Conservation (phyloP, 2,113 vertebrate genomes). For the Campylomormyrus tamandua region DNA sequence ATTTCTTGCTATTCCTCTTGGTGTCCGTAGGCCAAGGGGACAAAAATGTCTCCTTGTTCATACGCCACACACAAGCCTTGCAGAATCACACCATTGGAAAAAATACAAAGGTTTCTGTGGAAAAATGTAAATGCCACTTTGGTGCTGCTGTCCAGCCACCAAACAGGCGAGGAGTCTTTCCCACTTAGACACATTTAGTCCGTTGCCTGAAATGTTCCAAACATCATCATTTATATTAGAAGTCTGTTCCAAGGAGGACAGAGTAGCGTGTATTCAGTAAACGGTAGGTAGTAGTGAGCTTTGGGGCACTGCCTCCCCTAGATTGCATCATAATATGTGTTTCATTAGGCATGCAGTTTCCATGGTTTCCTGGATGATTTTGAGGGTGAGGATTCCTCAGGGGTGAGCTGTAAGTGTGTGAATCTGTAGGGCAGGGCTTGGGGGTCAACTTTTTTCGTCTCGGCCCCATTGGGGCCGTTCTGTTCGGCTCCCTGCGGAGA, state of each 20-base stretch:
- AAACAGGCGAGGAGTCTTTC: background rate
- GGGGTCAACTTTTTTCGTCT: background rate
- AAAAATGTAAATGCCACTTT: background rate
- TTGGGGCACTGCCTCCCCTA: background rate
- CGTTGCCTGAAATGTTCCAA: background rate
- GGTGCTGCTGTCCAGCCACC: background rate
- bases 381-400: background rate
- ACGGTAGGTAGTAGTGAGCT: background rate
- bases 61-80: background rate
- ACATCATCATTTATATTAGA: background rate
- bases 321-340: background rate
- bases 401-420: background rate
- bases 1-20: background rate
- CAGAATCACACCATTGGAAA: background rate
- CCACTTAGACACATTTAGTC: background rate
- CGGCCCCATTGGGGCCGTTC: background rate
- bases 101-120: background rate
- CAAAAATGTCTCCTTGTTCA: background rate
- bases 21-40: background rate
- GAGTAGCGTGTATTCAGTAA: background rate
- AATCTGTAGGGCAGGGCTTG: background rate
- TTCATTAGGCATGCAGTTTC: background rate
- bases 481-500: background rate
- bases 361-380: background rate
- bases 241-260: background rate